Base-by-base conservation (phyloP, 2,888 invertebrate genomes). In the Lapara coniferarum region DNA sequence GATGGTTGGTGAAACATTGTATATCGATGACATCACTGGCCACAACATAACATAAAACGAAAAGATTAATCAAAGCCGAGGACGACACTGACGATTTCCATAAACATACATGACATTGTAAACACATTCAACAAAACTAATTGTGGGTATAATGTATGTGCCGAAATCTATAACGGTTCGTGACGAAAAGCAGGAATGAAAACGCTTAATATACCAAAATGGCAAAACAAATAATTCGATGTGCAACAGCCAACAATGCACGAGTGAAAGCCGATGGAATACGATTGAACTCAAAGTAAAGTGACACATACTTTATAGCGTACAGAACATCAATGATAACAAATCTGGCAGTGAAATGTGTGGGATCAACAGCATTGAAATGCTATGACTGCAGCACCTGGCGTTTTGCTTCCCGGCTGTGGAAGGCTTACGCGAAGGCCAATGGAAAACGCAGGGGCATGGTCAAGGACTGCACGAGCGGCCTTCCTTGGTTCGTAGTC, bases 401-500 rank as follows among this genome's bases (percentile, higher is more conserved):
- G 95, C 71, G 94, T 86, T 78, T 87, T 89, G 71, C 85, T 83
- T 77, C 86, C 86, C 70, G 90, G 91, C 73, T 93, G 92, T 67
- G 91, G 94, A 7, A 89, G 85, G 70, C 85, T 85, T 63, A 95
- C 92, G 68, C 95, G 95, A 37, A 94, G 86, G 70, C 96, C 96
- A 79, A 96, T 96, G 71, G 95, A 95, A 85, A 95, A 96, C 51
- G 95, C 94, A 53, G 96, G 95, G 16, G 95, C 93, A 75, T 94
- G 90, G 77, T 95, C 95, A 73, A 92, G 85, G 51, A 91, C 89
- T 5, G 89, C 93, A 75, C 94, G 94, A 53, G 94, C 91, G 0
- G 97, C 95, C 78, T 96, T 96, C 81, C 96, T 96, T 0, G 97
- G 96, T 87, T 97, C 95, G 87, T 98, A 98, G 88, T 97, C 97